Evolutionary conservation across 2,888 invertebrate species (phyloP).

Genomic region (Cephus pulcher): DNA sequence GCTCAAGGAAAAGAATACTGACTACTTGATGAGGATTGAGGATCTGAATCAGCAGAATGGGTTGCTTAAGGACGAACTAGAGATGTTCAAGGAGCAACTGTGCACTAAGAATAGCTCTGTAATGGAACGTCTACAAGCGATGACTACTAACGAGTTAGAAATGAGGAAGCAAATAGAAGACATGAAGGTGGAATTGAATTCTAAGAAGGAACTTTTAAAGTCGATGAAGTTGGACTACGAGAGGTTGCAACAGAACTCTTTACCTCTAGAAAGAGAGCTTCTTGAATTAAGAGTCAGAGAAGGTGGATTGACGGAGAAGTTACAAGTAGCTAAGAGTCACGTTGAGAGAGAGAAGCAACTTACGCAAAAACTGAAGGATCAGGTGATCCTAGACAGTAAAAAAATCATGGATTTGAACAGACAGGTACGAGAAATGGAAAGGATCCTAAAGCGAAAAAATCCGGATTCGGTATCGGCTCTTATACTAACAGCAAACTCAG

Average conservation of each 20-base stretch:
- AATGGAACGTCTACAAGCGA: conserved; percentile 53
- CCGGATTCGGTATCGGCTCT: conserved; percentile 86
- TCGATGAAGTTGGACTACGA: conserved; percentile 52
- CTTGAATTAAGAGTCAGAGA: conserved; percentile 54
- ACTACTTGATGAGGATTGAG: conserved; percentile 51
- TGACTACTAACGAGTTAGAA: conserved; percentile 53
- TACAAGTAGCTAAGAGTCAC: conserved; percentile 52
- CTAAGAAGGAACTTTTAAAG: conserved; percentile 58
- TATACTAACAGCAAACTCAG: conserved; percentile 68
- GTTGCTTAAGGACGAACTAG: conserved; percentile 54
- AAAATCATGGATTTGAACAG: conserved; percentile 81
- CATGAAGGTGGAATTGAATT: conserved; percentile 53
- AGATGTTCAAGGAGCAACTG: conserved; percentile 61
- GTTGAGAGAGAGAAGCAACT: conserved; percentile 60
- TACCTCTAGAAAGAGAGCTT: conserved; percentile 59
- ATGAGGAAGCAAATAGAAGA: conserved; percentile 59
- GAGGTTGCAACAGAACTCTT: conserved; percentile 49
- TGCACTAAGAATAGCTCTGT: conserved; percentile 60
- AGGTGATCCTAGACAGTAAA: conserved; percentile 64
- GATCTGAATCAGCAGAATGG: conserved; percentile 56
- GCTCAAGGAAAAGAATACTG: conserved; percentile 53
- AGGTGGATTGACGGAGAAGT: conserved; percentile 50
- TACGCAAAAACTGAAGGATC: conserved; percentile 59
- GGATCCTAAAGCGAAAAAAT: conserved; percentile 82
- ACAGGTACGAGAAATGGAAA: conserved; percentile 86